These are phyloP conservation scores for Caenorhabditis drosophilae DNA, from an alignment of 2,888 invertebrate genomes.

Conservation along the genomic window DNA sequence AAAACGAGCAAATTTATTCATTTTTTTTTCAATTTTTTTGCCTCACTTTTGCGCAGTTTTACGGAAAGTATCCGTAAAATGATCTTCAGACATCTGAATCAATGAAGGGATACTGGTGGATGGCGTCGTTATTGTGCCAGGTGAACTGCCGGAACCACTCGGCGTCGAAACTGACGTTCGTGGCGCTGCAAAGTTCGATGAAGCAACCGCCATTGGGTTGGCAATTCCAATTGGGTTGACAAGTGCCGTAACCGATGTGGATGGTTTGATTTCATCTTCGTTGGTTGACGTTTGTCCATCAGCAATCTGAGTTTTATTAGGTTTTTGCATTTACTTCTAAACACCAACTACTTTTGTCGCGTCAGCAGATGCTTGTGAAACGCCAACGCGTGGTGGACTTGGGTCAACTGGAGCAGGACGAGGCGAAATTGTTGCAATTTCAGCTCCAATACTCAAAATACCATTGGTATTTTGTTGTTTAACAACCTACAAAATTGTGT, in stretches of 20 bases:
- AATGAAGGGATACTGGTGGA: conserved; percentile 18
- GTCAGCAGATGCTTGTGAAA: not conserved
- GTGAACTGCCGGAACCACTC: too few relatives aligned
- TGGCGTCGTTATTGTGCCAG: not conserved
- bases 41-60: conserved; percentile 27
- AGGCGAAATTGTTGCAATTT: conserved; percentile 46
- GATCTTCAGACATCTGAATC: conserved; percentile 51
- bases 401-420: conserved; percentile 62
- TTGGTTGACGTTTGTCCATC: too few relatives aligned
- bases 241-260: conserved; percentile 6
- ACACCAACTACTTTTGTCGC: not conserved
- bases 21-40: not conserved
- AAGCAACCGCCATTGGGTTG: conserved; percentile 26
- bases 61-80: conserved; percentile 50
- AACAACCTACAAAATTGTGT: conserved; percentile 17
- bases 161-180: not conserved
- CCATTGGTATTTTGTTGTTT: conserved; percentile 35
- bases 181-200: not conserved
- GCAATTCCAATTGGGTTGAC: conserved; percentile 35
- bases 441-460: not conserved
- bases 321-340: not conserved
- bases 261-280: too few relatives aligned
- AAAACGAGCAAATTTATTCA: too few relatives aligned
- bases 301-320: conserved; percentile 4
- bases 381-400: conserved; percentile 46